phyloP scores from a whole-genome alignment of 2,888 invertebrate genomes.

The Oasisia sp. region DNA sequence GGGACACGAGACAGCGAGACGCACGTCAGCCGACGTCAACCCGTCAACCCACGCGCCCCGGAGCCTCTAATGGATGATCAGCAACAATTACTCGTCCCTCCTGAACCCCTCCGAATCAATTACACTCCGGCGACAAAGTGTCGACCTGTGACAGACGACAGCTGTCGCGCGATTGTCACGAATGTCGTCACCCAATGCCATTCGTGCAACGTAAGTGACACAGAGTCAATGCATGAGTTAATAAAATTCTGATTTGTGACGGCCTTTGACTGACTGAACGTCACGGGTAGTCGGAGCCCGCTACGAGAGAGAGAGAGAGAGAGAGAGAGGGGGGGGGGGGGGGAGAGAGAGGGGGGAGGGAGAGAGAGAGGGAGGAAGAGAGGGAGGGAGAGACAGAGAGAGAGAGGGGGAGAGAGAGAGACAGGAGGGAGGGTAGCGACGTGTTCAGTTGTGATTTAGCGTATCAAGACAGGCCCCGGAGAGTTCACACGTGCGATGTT shows the following conservation, averaged over 20 bases:
- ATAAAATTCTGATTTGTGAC: neutral
- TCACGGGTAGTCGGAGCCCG: neutral
- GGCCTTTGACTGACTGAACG: neutral
- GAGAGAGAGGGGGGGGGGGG: too few relatives aligned
- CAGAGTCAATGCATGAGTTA: neutral
- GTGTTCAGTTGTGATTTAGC: too few relatives aligned
- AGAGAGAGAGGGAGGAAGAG: too few relatives aligned
- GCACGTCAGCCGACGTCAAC: neutral
- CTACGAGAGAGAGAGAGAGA: neutral
- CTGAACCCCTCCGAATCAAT: neutral
- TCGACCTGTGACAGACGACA: slow-evolving; percentile 1
- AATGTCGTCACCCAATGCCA: neutral
- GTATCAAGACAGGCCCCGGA: neutral
- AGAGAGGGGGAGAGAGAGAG: too few relatives aligned
- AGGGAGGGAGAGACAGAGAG: too few relatives aligned
- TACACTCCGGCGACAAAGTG: slow-evolving; percentile 8
- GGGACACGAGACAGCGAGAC: neutral
- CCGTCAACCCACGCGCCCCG: neutral
- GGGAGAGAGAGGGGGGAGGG: too few relatives aligned
- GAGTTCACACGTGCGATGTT: neutral
- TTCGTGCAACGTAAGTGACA: neutral
- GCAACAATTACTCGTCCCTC: neutral
- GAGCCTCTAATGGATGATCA: neutral
- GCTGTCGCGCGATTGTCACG: neutral
- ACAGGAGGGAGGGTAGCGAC: too few relatives aligned